Percentiles rank a stretch among this genome's conserved stretches.
Evolutionary conservation across 1,140 invertebrate genomes (phyloP).

Genomic region (Brevipalpus yothersi): DNA sequence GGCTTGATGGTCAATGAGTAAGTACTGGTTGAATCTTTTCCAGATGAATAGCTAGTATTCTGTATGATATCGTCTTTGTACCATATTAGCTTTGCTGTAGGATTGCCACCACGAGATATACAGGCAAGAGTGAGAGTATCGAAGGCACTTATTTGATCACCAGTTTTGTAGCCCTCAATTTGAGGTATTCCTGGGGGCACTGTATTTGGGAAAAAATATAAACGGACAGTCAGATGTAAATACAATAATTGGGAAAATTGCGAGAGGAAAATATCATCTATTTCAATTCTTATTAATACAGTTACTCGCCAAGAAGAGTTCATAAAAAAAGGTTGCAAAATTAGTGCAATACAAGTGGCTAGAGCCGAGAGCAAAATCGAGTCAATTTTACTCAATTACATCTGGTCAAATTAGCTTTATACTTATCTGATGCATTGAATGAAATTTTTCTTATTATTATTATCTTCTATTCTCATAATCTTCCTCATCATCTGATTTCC

Average conservation of each 20-base stretch:
- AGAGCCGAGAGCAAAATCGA: no score
- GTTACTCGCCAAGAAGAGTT: no score
- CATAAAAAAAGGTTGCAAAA: no score
- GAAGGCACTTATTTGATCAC: constrained; percentile 50
- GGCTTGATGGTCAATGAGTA: constrained; percentile 59
- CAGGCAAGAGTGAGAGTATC: constrained; percentile 68
- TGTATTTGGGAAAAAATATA: constrained; percentile 18
- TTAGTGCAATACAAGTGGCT: no score
- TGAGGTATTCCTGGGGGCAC: constrained; percentile 72
- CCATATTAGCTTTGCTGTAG: constrained; percentile 76
- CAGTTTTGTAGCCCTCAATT: constrained; percentile 70
- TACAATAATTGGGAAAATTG: background rate
- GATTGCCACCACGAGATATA: constrained; percentile 74
- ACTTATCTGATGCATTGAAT: no score
- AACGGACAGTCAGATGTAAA: background rate
- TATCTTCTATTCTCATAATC: no score
- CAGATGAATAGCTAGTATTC: constrained; percentile 28
- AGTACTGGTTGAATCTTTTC: constrained; percentile 48
- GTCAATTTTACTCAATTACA: no score
- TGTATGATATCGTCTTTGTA: constrained; percentile 45
- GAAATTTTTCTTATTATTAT: no score
- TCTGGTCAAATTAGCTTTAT: no score
- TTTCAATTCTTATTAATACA: no score
- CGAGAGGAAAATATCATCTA: background rate
- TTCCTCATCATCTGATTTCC: no score